Percentiles rank a stretch among this genome's conserved stretches.
phyloP scores from a whole-genome alignment of 2,797 vertebrate genomes.

The Eidolon dupreanum region DNA sequence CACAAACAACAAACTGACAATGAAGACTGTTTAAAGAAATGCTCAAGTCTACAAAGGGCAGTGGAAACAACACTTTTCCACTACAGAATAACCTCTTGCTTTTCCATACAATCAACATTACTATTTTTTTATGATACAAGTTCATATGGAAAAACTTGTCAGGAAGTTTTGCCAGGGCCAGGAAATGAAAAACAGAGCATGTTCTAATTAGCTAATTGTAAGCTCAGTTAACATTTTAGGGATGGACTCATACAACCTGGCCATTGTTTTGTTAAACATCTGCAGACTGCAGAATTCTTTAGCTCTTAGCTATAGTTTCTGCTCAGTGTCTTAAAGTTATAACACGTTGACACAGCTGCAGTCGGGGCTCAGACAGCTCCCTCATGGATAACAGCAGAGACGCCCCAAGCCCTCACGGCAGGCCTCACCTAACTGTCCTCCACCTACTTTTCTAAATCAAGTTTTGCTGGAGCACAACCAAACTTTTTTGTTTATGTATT shows the following conservation, averaged over 20 bases:
- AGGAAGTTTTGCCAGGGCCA: conserved; percentile 16
- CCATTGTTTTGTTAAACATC: conserved; percentile 24
- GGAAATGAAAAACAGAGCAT: conserved; percentile 25
- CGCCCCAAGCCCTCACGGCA: not conserved
- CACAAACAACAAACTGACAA: not conserved
- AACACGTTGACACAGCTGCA: too few species aligned
- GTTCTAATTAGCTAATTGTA: conserved; percentile 46
- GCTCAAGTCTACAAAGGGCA: not conserved
- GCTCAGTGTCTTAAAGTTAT: not conserved
- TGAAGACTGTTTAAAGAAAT: not conserved
- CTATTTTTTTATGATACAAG: not conserved
- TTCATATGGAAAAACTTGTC: conserved; percentile 1
- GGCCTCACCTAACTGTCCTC: not conserved
- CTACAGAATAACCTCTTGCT: not conserved
- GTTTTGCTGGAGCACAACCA: not conserved
- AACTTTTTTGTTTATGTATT: not conserved
- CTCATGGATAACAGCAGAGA: too few species aligned
- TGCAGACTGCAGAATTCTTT: not conserved
- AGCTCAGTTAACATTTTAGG: conserved; percentile 28
- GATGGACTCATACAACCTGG: conserved; percentile 4
- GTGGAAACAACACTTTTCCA: not conserved
- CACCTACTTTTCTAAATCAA: not conserved
- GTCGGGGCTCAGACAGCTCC: too few species aligned
- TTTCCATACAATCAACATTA: not conserved
- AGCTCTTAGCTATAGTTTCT: not conserved